A percentile compares a stretch with the other conserved stretches of the same genome.
phyloP scores from a whole-genome alignment of 2,888 invertebrate genomes.

The Schizaphis graminum region DNA sequence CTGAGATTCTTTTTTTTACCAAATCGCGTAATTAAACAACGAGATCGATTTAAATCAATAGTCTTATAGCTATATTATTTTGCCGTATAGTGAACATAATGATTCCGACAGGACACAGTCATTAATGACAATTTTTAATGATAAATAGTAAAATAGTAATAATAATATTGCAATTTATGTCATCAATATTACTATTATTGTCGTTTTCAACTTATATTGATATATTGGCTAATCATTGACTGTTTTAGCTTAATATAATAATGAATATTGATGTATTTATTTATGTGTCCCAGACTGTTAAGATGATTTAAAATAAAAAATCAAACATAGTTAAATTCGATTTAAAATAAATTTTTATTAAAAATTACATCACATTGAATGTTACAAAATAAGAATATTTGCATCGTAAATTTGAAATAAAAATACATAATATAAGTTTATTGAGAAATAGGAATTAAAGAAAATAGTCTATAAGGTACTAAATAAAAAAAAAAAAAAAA shows the following conservation, averaged over 20 bases:
- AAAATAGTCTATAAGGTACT: conserved; percentile 40
- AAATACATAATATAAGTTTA: background rate
- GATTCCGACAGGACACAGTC: no score
- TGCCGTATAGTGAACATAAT: no score
- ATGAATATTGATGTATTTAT: background rate
- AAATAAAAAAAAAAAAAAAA: conserved; percentile 9
- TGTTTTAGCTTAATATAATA: background rate
- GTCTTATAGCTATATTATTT: background rate
- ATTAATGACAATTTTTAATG: no score
- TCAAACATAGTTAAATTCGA: background rate
- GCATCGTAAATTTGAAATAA: conserved; percentile 30
- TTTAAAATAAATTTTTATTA: conserved; percentile 24
- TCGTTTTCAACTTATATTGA: background rate
- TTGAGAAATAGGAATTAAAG: conserved; percentile 10
- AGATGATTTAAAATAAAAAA: background rate
- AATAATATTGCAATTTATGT: background rate
- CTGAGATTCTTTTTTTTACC: no score
- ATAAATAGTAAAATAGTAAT: no score
- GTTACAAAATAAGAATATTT: conserved; percentile 42
- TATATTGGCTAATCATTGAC: background rate
- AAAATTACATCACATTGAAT: conserved; percentile 42
- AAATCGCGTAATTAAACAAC: background rate
- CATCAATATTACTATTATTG: background rate
- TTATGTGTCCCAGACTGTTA: background rate
- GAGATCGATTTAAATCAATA: background rate